Percentiles rank a stretch among this genome's conserved stretches.
phyloP scores from a whole-genome alignment of 2,797 vertebrate species.

The Sebastes diploproa region DNA sequence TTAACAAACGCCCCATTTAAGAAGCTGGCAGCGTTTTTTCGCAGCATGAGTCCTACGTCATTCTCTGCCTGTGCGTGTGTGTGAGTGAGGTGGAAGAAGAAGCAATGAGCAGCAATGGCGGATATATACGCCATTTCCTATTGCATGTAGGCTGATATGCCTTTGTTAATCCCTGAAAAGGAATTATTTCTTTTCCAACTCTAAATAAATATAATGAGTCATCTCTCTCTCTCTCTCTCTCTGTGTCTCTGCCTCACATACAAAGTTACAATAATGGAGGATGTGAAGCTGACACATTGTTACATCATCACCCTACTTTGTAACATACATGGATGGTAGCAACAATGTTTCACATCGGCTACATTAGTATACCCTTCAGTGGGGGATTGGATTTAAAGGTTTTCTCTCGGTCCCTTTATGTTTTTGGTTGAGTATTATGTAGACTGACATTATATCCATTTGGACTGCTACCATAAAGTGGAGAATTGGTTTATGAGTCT shows the following conservation, averaged over 20 bases:
- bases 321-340: background rate
- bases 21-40: conserved; percentile 1
- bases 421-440: background rate
- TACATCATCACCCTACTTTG: background rate
- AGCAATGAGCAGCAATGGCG: conserved; percentile 67
- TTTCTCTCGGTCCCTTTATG: background rate
- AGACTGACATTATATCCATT: background rate
- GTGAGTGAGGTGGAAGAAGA: conserved; percentile 40
- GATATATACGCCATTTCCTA: conserved; percentile 60
- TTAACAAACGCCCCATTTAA: background rate
- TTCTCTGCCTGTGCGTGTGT: conserved; percentile 1
- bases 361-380: background rate
- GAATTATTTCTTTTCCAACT: background rate
- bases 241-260: background rate
- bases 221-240: background rate
- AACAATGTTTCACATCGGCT: background rate
- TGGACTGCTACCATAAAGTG: background rate
- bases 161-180: background rate
- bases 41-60: conserved; percentile 44
- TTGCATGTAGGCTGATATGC: background rate
- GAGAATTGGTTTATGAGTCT: background rate
- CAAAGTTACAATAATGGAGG: conserved; percentile 13
- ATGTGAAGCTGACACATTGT: background rate
- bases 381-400: background rate
- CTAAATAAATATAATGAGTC: too few species aligned